phyloP scores from a whole-genome alignment of 2,888 invertebrate species.

The Drosophila affinis region DNA sequence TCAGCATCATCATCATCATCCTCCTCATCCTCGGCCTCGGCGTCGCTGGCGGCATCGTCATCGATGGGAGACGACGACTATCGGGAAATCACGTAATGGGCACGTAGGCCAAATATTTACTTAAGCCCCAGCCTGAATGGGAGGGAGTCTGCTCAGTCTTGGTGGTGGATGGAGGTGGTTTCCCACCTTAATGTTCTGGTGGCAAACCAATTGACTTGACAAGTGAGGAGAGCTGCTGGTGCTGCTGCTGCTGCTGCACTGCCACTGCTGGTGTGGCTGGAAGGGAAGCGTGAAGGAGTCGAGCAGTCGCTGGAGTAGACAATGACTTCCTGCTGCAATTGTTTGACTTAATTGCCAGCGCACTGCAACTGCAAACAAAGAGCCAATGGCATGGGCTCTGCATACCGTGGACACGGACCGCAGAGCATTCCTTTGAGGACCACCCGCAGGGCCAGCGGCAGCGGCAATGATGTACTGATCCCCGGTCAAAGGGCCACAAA shows the following conservation, averaged over 20 bases:
- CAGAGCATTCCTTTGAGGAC: slow-evolving; percentile 13
- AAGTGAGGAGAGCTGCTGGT: slow-evolving; percentile 22
- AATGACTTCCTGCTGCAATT: slow-evolving; percentile 64
- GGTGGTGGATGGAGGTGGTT: slow-evolving; percentile 1
- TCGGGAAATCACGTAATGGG: slow-evolving; percentile 76
- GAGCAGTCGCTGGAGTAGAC: slow-evolving; percentile 28
- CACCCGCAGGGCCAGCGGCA: slow-evolving; percentile 17
- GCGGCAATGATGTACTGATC: slow-evolving; percentile 12
- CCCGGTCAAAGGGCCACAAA: slow-evolving; percentile 15
- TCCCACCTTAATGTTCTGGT: slow-evolving; percentile 61
- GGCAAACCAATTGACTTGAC: slow-evolving; percentile 71
- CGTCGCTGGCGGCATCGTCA: slow-evolving; percentile 27
- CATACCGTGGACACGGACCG: slow-evolving; percentile 6
- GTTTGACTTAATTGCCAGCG: slow-evolving; percentile 64
- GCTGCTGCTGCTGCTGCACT: not conserved
- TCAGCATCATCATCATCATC: slow-evolving; percentile 16
- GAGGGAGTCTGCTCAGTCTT: not conserved
- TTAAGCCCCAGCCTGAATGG: slow-evolving; percentile 56
- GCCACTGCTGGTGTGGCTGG: not conserved
- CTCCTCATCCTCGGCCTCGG: not conserved
- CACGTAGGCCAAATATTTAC: slow-evolving; percentile 76
- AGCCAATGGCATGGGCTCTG: slow-evolving; percentile 14
- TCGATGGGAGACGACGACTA: slow-evolving; percentile 65
- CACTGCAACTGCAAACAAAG: slow-evolving; percentile 27
- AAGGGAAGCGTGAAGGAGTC: slow-evolving; percentile 25